Base-by-base conservation (phyloP, 2,797 vertebrate species). In the Danio aesculapii region DNA sequence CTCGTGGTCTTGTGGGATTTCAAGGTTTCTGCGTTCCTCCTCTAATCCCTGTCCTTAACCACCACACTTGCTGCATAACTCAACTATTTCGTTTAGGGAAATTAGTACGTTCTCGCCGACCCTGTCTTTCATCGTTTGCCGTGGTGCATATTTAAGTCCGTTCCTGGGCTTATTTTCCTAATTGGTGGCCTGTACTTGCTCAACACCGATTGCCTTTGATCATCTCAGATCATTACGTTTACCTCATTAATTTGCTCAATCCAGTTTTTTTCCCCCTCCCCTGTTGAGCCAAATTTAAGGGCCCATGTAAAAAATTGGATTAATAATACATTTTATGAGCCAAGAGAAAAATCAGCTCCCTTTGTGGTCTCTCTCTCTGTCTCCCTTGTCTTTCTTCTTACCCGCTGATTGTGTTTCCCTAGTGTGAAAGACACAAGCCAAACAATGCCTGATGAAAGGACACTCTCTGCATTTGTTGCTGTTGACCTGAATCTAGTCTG, bases 211-310 rank as follows among this genome's bases (percentile, higher is more conserved):
- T 92, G 92, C 89, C 93, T 95, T 95, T 95, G 94, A 95, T 95
- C 94, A 94, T 94, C 89, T 91, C 90, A 92, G 91, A 95, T 95
- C 93, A 95, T 94, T 95, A 95, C 94, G 84, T 94, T 94, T 94
- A 94, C 93, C 93, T 95, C 94, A 93, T 95, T 95, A 95, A 94
- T 94, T 93, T 92, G 83, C 90, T 90, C 88, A 85, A 91, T 91
- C 90, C 91, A 89, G 91, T 89, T 82, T 84, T 84, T 66, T 30
- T 67, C 72, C 43, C 46, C 63, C 77, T 67, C 66, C 69, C 57
- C 72, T 78, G 30, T 79, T 78, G 73, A 70, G 83, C 79, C 79
- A 70, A 85, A 86, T 90, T 78, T 88, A 91, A 90, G 90, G 88
- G 90, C 93, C 88, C 81, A 77, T 87, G 84, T 87, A 81, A 90